These are phyloP conservation scores for Drosophila asahinai DNA, from an alignment of 1,140 invertebrate species.

Conservation along the genomic window DNA sequence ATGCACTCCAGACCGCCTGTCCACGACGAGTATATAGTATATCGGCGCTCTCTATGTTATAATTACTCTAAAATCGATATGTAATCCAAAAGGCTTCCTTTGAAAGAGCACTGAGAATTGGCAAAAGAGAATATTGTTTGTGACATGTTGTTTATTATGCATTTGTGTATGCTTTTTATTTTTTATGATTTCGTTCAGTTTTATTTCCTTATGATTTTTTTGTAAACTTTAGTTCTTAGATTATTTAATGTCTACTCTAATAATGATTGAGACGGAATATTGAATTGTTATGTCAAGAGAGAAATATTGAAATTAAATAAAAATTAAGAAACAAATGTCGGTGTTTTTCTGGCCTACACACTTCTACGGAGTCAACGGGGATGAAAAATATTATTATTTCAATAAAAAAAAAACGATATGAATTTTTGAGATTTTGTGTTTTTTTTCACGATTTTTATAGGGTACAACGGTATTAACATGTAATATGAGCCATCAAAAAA, in stretches of 20 bases:
- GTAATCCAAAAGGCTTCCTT: conserved; percentile 39
- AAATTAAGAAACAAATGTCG: conserved; percentile 64
- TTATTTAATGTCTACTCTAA: conserved; percentile 82
- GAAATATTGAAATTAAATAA: conserved; percentile 81
- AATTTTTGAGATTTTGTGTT: not conserved
- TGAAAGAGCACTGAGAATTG: conserved; percentile 28
- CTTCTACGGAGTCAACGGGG: too few relatives aligned
- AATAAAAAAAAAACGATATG: not conserved
- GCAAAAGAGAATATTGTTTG: conserved; percentile 57
- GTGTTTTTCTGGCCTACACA: not conserved
- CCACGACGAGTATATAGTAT: conserved; percentile 11
- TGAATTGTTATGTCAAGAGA: conserved; percentile 82
- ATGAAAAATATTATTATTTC: not conserved
- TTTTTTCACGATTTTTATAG: not conserved
- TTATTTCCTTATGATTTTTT: conserved; percentile 60
- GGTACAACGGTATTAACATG: too few relatives aligned
- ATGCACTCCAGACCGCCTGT: conserved; percentile 73
- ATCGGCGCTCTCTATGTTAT: conserved; percentile 41
- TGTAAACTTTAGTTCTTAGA: conserved; percentile 72
- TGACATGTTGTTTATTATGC: conserved; percentile 84
- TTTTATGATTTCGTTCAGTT: conserved; percentile 72
- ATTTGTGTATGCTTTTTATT: conserved; percentile 75
- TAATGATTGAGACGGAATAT: conserved; percentile 77
- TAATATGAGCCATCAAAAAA: too few relatives aligned
- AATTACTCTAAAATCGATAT: conserved; percentile 12